Conservation (phyloP, 1,140 invertebrate species). For the Penaeus vannamei region DNA sequence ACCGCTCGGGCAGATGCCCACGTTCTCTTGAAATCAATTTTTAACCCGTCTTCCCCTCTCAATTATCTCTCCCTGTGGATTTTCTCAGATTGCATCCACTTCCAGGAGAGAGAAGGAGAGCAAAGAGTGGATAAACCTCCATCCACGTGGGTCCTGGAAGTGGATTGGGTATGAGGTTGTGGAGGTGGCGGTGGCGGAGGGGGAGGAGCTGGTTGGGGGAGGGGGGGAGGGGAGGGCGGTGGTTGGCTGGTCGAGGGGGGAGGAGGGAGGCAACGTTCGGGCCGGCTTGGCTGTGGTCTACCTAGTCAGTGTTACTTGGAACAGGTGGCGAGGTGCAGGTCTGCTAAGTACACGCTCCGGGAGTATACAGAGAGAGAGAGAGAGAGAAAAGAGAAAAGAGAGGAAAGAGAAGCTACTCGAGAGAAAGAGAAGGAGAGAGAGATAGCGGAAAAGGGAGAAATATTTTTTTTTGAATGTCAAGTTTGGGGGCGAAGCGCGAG, state of each 20-base stretch:
- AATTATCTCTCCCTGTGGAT: not conserved
- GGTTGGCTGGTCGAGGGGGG: not conserved
- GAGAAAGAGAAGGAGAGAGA: too few species aligned
- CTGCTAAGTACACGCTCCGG: conserved; percentile 12
- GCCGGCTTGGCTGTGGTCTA: conserved; percentile 34
- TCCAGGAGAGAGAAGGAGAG: too few species aligned
- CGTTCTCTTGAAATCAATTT: too few species aligned
- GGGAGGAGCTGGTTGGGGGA: conserved; percentile 1
- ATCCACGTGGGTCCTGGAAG: not conserved
- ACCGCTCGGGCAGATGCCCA: conserved; percentile 22
- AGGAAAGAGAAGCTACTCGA: conserved; percentile 21
- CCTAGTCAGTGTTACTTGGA: conserved; percentile 42
- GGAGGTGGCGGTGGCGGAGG: conserved; percentile 35
- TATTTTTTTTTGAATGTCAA: too few species aligned
- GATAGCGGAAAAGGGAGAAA: too few species aligned
- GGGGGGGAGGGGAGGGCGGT: not conserved
- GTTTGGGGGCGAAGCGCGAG: too few species aligned
- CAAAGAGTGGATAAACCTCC: not conserved
- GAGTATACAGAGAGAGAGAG: conserved; percentile 40
- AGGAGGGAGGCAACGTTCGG: not conserved
- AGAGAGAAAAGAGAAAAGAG: conserved; percentile 37
- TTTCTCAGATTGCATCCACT: not conserved
- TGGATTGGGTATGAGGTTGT: conserved; percentile 5
- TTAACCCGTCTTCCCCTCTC: not conserved
- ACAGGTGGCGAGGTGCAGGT: conserved; percentile 50